Evolutionary conservation across 2,797 vertebrate species (phyloP).

Genomic region (Macropus fuliginosus): DNA sequence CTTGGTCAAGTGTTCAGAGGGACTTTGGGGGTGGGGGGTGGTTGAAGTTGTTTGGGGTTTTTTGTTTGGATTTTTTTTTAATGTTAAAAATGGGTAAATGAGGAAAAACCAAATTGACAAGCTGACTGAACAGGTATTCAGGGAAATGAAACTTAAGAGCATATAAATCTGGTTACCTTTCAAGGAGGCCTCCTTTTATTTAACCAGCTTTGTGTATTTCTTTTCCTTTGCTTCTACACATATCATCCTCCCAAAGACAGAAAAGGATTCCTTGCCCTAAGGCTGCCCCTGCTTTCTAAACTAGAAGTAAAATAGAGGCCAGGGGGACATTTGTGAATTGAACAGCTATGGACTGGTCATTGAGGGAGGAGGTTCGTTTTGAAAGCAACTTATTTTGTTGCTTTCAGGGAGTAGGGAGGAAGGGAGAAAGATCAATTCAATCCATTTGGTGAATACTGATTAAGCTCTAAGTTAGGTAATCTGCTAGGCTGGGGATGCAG

Average conservation of each 20-base stretch:
- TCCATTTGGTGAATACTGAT: background rate
- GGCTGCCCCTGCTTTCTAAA: conserved; percentile 28
- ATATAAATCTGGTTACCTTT: background rate
- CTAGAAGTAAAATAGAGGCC: conserved; percentile 17
- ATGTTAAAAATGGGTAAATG: background rate
- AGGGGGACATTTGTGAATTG: conserved; percentile 29
- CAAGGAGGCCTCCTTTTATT: background rate
- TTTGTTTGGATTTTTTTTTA: conserved; percentile 17
- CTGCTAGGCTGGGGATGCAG: background rate
- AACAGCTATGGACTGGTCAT: conserved; percentile 12
- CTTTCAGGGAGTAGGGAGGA: background rate
- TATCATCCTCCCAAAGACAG: background rate
- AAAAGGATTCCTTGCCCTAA: background rate
- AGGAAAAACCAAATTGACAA: background rate
- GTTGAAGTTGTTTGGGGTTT: background rate
- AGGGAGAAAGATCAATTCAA: conserved; percentile 7
- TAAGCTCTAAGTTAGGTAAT: background rate
- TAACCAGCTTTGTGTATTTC: background rate
- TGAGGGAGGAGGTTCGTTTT: conserved; percentile 49
- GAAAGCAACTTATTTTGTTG: conserved; percentile 45
- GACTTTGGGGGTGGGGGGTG: background rate
- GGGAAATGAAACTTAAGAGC: background rate
- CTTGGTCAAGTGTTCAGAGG: background rate
- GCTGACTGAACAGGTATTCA: background rate
- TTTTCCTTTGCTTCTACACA: background rate